A percentile compares a stretch with the other conserved stretches of the same genome.
phyloP scores from a whole-genome alignment of 2,888 invertebrate species.

The Epistrophella euchroma region DNA sequence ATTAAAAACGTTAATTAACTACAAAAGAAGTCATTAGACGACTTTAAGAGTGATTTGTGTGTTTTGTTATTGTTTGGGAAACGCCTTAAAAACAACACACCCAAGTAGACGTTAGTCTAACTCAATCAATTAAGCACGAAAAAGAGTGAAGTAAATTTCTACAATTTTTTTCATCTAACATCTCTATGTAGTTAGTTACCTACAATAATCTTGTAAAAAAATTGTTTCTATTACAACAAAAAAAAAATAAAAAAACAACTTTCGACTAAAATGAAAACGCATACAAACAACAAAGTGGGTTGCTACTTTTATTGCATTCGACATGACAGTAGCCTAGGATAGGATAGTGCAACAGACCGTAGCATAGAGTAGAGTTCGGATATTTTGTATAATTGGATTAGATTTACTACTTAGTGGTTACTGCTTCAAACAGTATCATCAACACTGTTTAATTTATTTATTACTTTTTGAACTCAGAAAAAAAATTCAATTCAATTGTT shows the following conservation, averaged over 20 bases:
- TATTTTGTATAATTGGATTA: neutral
- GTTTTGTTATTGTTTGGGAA: slow-evolving; percentile 39
- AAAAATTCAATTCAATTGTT: too few relatives aligned
- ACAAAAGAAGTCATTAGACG: neutral
- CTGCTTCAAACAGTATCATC: too few relatives aligned
- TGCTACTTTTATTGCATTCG: slow-evolving; percentile 35
- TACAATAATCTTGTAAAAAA: neutral
- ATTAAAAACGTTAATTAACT: slow-evolving; percentile 15
- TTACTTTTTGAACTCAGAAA: too few relatives aligned
- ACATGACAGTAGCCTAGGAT: slow-evolving; percentile 6
- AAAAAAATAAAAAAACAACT: slow-evolving; percentile 30
- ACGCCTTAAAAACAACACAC: slow-evolving; percentile 52
- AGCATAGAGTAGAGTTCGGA: slow-evolving; percentile 17
- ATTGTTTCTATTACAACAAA: slow-evolving; percentile 10
- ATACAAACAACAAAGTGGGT: slow-evolving; percentile 13
- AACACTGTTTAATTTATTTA: too few relatives aligned
- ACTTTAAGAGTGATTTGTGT: slow-evolving; percentile 31
- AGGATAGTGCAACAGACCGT: slow-evolving; percentile 31
- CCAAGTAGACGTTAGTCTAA: slow-evolving; percentile 35
- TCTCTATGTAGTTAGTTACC: slow-evolving; percentile 25
- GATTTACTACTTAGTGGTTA: neutral
- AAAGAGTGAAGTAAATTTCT: slow-evolving; percentile 55
- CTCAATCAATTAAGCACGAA: slow-evolving; percentile 47
- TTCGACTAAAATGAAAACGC: slow-evolving; percentile 44
- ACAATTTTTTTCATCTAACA: slow-evolving; percentile 9